Conservation (phyloP, 2,888 invertebrate genomes). For the Agrochola lychnidis region DNA sequence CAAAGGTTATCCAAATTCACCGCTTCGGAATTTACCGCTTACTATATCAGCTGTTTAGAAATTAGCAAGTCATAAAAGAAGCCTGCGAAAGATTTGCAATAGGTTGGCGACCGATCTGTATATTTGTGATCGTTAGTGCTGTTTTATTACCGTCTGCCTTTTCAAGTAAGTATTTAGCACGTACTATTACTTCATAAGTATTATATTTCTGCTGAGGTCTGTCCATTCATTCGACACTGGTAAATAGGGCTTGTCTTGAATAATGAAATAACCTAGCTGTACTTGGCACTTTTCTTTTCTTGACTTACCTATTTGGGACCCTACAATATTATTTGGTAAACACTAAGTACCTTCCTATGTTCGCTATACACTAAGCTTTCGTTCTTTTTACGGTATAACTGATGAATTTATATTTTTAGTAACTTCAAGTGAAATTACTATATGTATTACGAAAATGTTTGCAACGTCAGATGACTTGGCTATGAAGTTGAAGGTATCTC, state of each 20-base stretch:
- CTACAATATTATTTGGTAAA: not conserved
- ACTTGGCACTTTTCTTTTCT: not conserved
- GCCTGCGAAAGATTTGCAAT: conserved; percentile 12
- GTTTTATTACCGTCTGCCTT: conserved; percentile 13
- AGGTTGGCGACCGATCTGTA: not conserved
- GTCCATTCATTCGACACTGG: not conserved
- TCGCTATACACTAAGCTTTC: not conserved
- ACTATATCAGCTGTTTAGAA: not conserved
- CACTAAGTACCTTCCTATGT: not conserved
- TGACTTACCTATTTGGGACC: not conserved
- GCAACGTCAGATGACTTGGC: conserved; percentile 44
- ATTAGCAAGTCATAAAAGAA: not conserved
- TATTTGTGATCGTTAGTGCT: conserved; percentile 3
- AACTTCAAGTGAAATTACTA: conserved; percentile 17
- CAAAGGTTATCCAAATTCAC: not conserved
- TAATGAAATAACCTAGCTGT: not conserved
- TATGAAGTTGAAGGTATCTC: conserved; percentile 28
- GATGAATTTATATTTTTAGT: conserved; percentile 12
- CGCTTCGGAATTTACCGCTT: not conserved
- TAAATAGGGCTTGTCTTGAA: not conserved
- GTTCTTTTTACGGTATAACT: not conserved
- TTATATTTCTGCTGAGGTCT: not conserved
- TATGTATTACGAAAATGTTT: conserved; percentile 53
- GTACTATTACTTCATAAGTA: not conserved
- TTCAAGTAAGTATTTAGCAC: not conserved